Evolutionary conservation across 2,888 invertebrate species (phyloP).

Genomic region (Malacosoma neustria): DNA sequence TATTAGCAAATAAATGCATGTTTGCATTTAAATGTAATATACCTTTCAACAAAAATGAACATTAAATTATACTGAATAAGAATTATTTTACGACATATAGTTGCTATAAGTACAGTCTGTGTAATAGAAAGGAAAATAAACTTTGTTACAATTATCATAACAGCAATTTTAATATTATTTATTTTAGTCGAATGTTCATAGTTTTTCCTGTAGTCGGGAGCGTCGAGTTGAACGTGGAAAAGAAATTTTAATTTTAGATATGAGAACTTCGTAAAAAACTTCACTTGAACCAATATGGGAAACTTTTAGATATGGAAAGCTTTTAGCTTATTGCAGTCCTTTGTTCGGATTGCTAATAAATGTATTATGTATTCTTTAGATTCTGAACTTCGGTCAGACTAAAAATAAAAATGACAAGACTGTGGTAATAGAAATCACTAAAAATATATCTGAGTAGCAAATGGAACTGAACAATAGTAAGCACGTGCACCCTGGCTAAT

Average conservation of each 20-base stretch:
- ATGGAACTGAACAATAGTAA: too few relatives aligned
- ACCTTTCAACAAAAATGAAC: neutral
- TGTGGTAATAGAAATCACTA: too few relatives aligned
- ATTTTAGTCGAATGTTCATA: neutral
- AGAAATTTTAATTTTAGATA: neutral
- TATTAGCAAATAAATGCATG: neutral
- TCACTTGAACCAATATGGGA: neutral
- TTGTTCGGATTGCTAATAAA: neutral
- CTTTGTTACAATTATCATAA: neutral
- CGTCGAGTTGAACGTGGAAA: neutral
- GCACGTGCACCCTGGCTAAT: too few relatives aligned
- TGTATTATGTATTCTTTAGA: too few relatives aligned
- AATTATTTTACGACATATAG: neutral
- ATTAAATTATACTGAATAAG: neutral
- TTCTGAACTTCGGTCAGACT: too few relatives aligned
- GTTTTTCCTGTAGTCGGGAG: neutral
- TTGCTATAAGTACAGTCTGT: neutral
- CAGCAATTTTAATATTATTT: neutral
- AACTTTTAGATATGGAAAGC: neutral
- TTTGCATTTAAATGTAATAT: neutral
- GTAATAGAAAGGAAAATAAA: neutral
- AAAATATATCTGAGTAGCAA: too few relatives aligned
- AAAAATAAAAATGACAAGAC: too few relatives aligned
- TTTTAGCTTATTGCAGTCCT: neutral
- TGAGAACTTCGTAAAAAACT: neutral